phyloP scores from a whole-genome alignment of 2,797 vertebrate genomes.

The Tolypeutes matacus region DNA sequence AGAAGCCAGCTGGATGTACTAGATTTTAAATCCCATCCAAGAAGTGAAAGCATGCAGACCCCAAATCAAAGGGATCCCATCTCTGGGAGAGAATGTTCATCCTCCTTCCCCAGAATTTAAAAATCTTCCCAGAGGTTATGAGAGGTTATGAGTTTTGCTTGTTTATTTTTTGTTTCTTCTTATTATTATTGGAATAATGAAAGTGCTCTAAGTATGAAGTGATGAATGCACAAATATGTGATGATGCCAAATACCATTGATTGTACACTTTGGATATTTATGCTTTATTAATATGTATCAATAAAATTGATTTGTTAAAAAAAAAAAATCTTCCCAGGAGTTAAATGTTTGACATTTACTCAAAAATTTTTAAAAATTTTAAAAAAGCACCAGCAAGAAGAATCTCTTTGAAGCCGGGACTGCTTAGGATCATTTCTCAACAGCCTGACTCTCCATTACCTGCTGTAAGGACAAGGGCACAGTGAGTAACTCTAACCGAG shows the following conservation, averaged over 20 bases:
- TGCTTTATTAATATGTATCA: too few species aligned
- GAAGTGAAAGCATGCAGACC: not conserved
- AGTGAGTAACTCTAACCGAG: not conserved
- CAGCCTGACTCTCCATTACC: not conserved
- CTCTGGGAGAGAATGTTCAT: not conserved
- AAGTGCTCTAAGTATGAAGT: too few species aligned
- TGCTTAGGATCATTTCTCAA: not conserved
- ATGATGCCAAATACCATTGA: too few species aligned
- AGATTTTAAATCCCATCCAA: not conserved
- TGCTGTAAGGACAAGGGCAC: not conserved
- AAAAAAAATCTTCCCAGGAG: not conserved
- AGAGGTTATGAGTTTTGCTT: too few species aligned
- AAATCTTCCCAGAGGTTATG: not conserved
- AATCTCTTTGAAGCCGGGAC: not conserved
- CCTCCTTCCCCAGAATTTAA: not conserved
- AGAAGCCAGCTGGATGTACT: not conserved
- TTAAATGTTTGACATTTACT: not conserved
- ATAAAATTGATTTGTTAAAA: too few species aligned
- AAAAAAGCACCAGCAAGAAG: not conserved
- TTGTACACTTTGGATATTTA: too few species aligned
- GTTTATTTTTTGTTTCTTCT: too few species aligned
- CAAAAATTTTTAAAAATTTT: not conserved
- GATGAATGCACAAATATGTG: too few species aligned
- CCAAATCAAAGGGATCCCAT: not conserved
- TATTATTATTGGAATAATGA: too few species aligned